Evolutionary conservation across 2,113 vertebrate species (phyloP).

Genomic region (Cavia porcellus): DNA sequence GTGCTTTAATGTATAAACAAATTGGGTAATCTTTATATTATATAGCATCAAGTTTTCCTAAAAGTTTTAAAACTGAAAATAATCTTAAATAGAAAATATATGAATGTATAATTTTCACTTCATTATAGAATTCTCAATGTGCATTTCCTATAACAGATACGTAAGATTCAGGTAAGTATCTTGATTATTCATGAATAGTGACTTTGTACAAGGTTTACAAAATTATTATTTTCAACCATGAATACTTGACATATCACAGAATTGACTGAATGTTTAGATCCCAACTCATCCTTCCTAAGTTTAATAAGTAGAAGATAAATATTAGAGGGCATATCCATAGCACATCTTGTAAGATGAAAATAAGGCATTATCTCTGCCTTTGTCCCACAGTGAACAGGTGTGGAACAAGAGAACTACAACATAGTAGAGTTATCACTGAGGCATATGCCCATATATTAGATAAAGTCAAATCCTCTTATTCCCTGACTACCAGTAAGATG

Average conservation of each 20-base stretch:
- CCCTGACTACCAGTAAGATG: no score
- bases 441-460: accelerated
- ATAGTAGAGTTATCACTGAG: background rate
- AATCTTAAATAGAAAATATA: background rate
- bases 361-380: background rate
- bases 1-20: background rate
- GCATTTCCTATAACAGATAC: background rate
- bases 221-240: background rate
- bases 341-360: background rate
- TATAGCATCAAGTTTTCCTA: background rate
- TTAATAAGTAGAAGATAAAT: background rate
- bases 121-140: background rate
- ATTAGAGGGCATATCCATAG: background rate
- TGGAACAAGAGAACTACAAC: background rate
- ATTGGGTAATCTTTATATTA: conserved; percentile 1
- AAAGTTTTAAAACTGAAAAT: background rate
- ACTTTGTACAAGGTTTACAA: background rate
- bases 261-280: background rate
- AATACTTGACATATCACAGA: background rate
- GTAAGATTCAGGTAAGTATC: background rate
- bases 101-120: background rate
- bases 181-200: background rate
- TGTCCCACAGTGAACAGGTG: background rate
- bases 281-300: background rate
- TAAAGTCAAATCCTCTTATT: background rate